Conservation (phyloP, 37 sponge, comb jelly and placozoan species). For the Axinella damicornis region DNA sequence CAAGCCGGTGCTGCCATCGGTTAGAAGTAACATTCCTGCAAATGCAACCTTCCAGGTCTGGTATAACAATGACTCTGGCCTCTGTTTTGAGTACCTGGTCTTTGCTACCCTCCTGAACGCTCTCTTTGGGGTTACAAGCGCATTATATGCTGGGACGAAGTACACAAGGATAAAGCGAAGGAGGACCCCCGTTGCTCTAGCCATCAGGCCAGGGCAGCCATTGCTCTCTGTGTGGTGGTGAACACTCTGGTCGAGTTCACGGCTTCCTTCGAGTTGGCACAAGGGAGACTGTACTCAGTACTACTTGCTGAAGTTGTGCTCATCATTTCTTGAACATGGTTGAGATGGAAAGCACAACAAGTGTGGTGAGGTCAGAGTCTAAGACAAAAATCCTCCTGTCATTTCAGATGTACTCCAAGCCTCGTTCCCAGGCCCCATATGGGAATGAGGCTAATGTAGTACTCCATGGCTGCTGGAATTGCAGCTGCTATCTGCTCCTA, state of each 20-base stretch:
- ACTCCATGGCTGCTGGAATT: no score
- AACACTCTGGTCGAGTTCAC: conserved; percentile 29
- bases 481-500: no score
- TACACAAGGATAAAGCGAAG: conserved; percentile 31
- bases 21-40: neutral
- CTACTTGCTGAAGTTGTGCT: conserved; percentile 18
- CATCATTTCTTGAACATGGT: conserved; percentile 50
- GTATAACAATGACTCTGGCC: conserved; percentile 58
- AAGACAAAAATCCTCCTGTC: no score
- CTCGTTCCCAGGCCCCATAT: no score
- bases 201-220: conserved; percentile 20
- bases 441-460: no score
- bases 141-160: conserved; percentile 49
- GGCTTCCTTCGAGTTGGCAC: conserved; percentile 37
- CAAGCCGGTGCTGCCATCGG: neutral
- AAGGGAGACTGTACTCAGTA: conserved; percentile 37
- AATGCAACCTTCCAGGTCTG: conserved; percentile 55
- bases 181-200: conserved; percentile 21
- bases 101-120: conserved; percentile 13
- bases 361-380: no score
- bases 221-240: conserved; percentile 19
- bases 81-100: conserved; percentile 67
- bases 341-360: no score
- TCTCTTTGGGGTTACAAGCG: conserved; percentile 56
- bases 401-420: no score